phyloP scores from a whole-genome alignment of 2,113 vertebrate species.

The Lipotes vexillifer region DNA sequence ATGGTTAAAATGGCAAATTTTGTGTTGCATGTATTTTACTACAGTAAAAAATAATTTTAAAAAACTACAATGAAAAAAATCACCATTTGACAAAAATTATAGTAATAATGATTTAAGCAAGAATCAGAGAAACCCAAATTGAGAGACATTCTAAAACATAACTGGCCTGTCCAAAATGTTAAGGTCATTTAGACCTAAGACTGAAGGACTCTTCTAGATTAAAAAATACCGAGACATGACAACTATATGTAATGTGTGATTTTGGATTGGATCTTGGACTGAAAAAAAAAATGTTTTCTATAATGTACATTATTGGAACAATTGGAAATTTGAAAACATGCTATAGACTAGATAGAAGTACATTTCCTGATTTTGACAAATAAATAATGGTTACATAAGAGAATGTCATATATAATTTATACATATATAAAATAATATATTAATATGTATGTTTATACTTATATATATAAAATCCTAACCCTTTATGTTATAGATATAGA shows the following conservation, averaged over 20 bases:
- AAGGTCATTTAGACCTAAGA: background rate
- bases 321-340: background rate
- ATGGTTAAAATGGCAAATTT: background rate
- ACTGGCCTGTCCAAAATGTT: background rate
- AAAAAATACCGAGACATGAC: background rate
- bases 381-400: background rate
- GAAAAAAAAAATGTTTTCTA: background rate
- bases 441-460: background rate
- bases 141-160: background rate
- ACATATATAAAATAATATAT: background rate
- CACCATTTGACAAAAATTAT: background rate
- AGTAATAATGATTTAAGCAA: background rate
- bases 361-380: background rate
- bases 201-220: background rate
- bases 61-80: background rate
- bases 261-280: background rate
- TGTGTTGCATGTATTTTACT: background rate
- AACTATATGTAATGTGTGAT: background rate
- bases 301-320: background rate
- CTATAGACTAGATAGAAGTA: background rate
- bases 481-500: background rate
- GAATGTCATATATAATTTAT: background rate
- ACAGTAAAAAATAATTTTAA: background rate
- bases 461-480: background rate
- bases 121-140: background rate